Evolutionary conservation across 2,888 invertebrate genomes (phyloP).

Genomic region (Sericinus montela): DNA sequence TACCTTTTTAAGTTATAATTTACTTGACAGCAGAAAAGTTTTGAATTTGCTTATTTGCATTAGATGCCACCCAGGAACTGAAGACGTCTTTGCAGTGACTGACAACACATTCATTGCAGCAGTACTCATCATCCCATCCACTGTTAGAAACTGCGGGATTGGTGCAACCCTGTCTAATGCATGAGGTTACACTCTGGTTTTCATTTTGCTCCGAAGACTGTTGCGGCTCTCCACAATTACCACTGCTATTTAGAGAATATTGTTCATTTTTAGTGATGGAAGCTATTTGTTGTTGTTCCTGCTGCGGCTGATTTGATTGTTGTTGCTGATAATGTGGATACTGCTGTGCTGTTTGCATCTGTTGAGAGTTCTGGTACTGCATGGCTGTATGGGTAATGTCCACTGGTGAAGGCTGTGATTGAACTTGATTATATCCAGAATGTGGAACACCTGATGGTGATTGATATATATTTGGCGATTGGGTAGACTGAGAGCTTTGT

Average conservation of each 20-base stretch:
- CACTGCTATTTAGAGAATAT: constrained; percentile 65
- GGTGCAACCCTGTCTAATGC: constrained; percentile 93
- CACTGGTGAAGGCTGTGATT: constrained; percentile 71
- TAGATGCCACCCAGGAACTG: constrained; percentile 92
- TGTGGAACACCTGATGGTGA: constrained; percentile 76
- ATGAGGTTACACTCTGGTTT: constrained; percentile 76
- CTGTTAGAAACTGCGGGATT: constrained; percentile 94
- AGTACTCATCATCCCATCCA: constrained; percentile 98
- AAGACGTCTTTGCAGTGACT: constrained; percentile 97
- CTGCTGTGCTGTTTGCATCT: constrained; percentile 60
- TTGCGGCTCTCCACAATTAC: constrained; percentile 60
- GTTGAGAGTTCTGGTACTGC: constrained; percentile 72
- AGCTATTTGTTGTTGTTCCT: constrained; percentile 49
- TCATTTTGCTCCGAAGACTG: constrained; percentile 69
- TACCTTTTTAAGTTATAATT: too few species aligned
- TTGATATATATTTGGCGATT: constrained; percentile 73
- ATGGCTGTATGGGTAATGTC: constrained; percentile 66
- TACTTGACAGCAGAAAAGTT: constrained; percentile 90
- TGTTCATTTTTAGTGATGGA: constrained; percentile 67
- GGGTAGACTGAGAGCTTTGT: constrained; percentile 73
- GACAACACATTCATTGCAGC: constrained; percentile 97
- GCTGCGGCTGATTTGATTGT: constrained; percentile 49
- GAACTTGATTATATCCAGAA: constrained; percentile 72
- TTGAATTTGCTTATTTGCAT: constrained; percentile 89
- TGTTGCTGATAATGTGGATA: constrained; percentile 53